Evolutionary conservation across 2,113 vertebrate genomes (phyloP), one percentile per base, ranked within the genome.

Genomic region (Pseudopodoces humilis): DNA sequence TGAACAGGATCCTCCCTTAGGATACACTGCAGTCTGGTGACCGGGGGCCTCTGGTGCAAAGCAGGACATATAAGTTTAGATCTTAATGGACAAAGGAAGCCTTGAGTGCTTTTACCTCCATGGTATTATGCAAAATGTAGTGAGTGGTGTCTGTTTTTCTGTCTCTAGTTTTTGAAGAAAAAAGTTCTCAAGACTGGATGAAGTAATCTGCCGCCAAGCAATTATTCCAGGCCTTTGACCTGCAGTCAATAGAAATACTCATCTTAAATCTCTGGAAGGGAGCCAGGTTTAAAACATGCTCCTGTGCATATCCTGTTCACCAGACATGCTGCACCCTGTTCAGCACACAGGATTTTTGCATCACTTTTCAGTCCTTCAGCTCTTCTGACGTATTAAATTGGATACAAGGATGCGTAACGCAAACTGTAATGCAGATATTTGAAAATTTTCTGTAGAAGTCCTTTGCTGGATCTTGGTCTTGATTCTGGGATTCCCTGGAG

Each of bases 221-320:
- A 52, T 74, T 90, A 74, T n/a, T 90, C 39, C 30, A 94, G 71
- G 77, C 52, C 86, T 90, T 95, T 96, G 88, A 93, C 60, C 71
- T 92, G 47, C 27, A 77, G 30, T 88, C 56, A 90, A 15, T 31
- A 87, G 55, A 94, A 94, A 44, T 92, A 27, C 28, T 86, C 35
- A 21, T 50, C 39, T 91, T 75, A 84, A 83, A 22, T 81, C 41
- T 86, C 65, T 82, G 77, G 77, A 83, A 28, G 15, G 33, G 35
- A 92, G 80, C 44, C 88, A 82, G 62, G 47, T 91, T 86, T 79
- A 44, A 88, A 93, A 55, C 33, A 5, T 15, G 13, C 15, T 88
- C 2, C 39, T 63, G 30, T 84, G 39, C 7, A 4, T 44, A 74
- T 88, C 55, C 55, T 69, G 43, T 24, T 81, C 39, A 39, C 47